Percentiles rank a stretch among this genome's conserved stretches.
phyloP scores from a whole-genome alignment of 23 tunicate genomes.

The Phallusia fumigata region DNA sequence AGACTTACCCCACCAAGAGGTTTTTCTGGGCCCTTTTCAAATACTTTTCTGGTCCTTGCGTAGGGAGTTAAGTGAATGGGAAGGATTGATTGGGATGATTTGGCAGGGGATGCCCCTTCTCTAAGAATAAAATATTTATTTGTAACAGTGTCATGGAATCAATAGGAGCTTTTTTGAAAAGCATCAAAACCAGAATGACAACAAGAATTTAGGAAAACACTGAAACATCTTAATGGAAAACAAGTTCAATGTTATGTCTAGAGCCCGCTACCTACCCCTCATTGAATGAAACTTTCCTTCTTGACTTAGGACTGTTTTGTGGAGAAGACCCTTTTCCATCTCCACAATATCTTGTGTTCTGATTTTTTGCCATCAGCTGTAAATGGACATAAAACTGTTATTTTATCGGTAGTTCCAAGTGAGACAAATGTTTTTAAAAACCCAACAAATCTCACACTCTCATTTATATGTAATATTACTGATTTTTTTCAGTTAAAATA shows the following conservation, averaged over 20 bases:
- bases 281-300: constrained; percentile 15
- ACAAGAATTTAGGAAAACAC: too few relatives aligned
- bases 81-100: constrained; percentile 22
- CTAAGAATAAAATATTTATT: background rate
- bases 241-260: too few relatives aligned
- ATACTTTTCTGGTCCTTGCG: constrained; percentile 57
- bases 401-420: background rate
- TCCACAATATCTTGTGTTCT: constrained; percentile 30
- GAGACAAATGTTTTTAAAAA: too few relatives aligned
- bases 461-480: too few relatives aligned
- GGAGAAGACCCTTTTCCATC: constrained; percentile 21
- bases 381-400: background rate
- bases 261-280: background rate
- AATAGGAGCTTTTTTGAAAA: too few relatives aligned
- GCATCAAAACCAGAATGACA: too few relatives aligned
- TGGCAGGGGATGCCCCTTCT: constrained; percentile 24
- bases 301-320: constrained; percentile 24
- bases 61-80: constrained; percentile 82
- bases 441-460: too few relatives aligned
- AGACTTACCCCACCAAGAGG: constrained; percentile 13
- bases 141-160: too few relatives aligned
- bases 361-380: constrained; percentile 55
- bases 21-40: constrained; percentile 68
- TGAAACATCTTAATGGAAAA: too few relatives aligned
- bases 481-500: too few relatives aligned